Evolutionary conservation across 2,797 vertebrate species (phyloP), one percentile per base, ranked within the genome.

Genomic region (Xenentodon cancila): DNA sequence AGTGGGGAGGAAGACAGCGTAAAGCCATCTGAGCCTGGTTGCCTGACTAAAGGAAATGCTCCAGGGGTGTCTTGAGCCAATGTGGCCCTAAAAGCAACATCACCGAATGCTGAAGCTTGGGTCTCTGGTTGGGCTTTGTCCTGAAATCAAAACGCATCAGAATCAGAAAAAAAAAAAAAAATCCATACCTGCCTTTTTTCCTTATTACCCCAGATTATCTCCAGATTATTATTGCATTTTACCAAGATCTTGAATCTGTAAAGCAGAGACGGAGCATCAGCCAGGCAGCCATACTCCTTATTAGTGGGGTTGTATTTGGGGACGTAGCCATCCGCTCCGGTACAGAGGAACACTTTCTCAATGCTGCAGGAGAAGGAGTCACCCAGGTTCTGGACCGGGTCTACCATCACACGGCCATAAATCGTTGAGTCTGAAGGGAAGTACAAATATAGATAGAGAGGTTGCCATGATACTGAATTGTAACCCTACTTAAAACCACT

Each of bases 71-170:
- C 94, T 17, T 82, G 59, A 30, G 93, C 95, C 75, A 95, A 68
- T 0, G 59, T 85, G 74, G 94, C 94, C 34, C 88, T 80, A 68
- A 95, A 95, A 25, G 59, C 25, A 67, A 96, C 84, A 60, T 92
- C 90, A 50, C 92, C 92, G 85, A 94, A 95, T 3, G 84, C 53
- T 59, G 77, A 58, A 21, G 89, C 91, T 79, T 93, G 93, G 19
- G 94, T 95, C 74, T 96, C 94, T 20, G 94, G 93, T 77, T 95
- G 92, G 77, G 93, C 91, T 86, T 95, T 95, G 82, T 95, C 95
- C 94, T 95, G 69, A 37, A 77, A 64, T 46, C 4, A 34, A 88
- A 67, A 81, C 73, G 47, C 13, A 75, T 7, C 68, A 5, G 56
- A 21, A 59, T 77, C n/a, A 68, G 19, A 63, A 21, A 52, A 9